Evolutionary conservation across 1,140 invertebrate species (phyloP), one percentile per base, ranked within the genome.

Genomic region (Glomeris maerens): DNA sequence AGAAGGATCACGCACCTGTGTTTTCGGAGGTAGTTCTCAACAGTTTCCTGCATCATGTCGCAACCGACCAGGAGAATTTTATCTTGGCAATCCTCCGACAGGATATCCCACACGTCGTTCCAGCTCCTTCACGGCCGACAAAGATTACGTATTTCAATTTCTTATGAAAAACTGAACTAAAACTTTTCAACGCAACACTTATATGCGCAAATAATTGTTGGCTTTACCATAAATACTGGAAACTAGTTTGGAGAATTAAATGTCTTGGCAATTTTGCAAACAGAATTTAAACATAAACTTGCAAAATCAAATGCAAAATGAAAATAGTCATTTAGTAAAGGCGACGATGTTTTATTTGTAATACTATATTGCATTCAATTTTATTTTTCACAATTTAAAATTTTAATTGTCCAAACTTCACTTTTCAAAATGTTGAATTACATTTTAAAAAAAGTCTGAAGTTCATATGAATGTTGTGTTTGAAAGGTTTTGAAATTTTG

Each of bases 11-110:
- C 38, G 53, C 59, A 78, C 75, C 77, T 79, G 65, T 94, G 88
- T 72, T 93, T 93, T 50, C 81, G 75, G 29, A 94, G 72, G 69
- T 93, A 94, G 52, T 78, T 83, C 59, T 92, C 85, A 2, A 93
- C 72, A 10, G 87, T 91, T 50, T 79, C 77, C 56, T 87, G 77
- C 48, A 94, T 67, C 51, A 78, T 80, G 60, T 83, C 78, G 49
- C 80, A 78, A 64, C 91, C 84, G 49, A 94, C 81, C 14, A 89
- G 75, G 29, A 86, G 80, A 42, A 92, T 78, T 67, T 91, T 83
- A 61, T 86, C 82, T 47, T 81, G 74, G 59, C 88, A 92, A 39
- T 82, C 78, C 22, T 76, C 66, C 39, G 82, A 77, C 83, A 94
- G 84, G 47, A 80, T 80, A 53, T 89, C 81, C 90, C 90, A 94